Evolutionary conservation across 2,888 invertebrate genomes (phyloP).

Genomic region (Agrochola lychnidis): DNA sequence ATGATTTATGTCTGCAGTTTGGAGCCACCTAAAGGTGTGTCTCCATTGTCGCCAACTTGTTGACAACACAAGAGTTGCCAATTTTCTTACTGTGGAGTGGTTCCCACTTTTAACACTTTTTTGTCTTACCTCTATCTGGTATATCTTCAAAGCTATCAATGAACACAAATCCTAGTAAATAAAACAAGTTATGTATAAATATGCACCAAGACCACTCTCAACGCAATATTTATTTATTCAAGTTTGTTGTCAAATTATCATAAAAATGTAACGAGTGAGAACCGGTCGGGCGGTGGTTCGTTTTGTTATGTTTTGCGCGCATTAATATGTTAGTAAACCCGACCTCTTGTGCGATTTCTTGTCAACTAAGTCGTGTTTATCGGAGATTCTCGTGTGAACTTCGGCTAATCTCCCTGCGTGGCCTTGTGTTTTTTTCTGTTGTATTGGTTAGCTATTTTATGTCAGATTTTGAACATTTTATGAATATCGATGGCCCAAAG

Average conservation of each 20-base stretch:
- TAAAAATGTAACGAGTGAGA: constrained; percentile 58
- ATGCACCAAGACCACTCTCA: constrained; percentile 37
- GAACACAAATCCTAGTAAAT: constrained; percentile 37
- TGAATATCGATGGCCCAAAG: no score
- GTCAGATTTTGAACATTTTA: no score
- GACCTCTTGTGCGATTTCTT: constrained; percentile 24
- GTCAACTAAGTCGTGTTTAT: constrained; percentile 18
- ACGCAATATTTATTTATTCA: constrained; percentile 50
- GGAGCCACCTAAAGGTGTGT: no score
- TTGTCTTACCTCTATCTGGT: no score
- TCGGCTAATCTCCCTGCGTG: neutral
- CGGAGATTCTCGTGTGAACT: constrained; percentile 33
- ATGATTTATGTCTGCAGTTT: no score
- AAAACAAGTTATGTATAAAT: constrained; percentile 45
- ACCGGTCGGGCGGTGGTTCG: constrained; percentile 40
- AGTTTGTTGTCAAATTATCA: constrained; percentile 62
- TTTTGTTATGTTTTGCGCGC: constrained; percentile 54
- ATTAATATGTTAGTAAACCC: constrained; percentile 44
- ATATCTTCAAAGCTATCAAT: constrained; percentile 22
- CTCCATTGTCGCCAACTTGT: no score
- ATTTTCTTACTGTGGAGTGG: no score
- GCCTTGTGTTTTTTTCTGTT: neutral
- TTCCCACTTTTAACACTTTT: no score
- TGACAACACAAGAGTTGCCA: no score
- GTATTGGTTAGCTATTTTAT: neutral